Percentiles rank a stretch among this genome's conserved stretches.
phyloP scores from a whole-genome alignment of 2,113 vertebrate genomes.

The Dipodomys spectabilis region DNA sequence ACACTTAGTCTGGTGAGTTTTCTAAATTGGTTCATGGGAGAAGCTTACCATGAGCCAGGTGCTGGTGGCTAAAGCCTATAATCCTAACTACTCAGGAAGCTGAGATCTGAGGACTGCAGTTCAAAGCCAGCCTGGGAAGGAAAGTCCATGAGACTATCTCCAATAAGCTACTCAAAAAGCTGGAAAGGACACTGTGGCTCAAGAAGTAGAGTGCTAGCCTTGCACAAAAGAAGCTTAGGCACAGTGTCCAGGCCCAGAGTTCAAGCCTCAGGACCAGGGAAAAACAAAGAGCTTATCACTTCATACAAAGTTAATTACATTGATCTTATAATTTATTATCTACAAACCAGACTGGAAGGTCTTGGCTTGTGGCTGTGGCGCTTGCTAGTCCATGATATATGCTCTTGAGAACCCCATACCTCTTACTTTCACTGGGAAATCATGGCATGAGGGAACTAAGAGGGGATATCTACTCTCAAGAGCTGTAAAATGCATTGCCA shows the following conservation, averaged over 20 bases:
- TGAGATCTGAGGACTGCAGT: too few species aligned
- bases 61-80: too few species aligned
- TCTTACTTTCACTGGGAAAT: neutral
- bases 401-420: neutral
- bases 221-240: too few species aligned
- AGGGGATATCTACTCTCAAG: neutral
- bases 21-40: neutral
- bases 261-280: too few species aligned
- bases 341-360: neutral
- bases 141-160: too few species aligned
- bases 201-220: too few species aligned
- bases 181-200: too few species aligned
- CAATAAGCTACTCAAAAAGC: too few species aligned
- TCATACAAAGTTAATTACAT: neutral
- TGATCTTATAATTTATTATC: neutral
- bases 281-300: neutral
- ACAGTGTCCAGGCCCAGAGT: too few species aligned
- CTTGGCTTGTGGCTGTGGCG: rapidly evolving
- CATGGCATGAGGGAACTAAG: neutral
- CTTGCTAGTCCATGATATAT: too few species aligned
- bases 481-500: neutral
- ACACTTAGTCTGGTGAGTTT: neutral
- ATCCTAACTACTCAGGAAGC: too few species aligned
- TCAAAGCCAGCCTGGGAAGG: too few species aligned
- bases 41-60: neutral